Base-by-base conservation (phyloP, 2,888 invertebrate genomes). In the Cantharis rustica region DNA sequence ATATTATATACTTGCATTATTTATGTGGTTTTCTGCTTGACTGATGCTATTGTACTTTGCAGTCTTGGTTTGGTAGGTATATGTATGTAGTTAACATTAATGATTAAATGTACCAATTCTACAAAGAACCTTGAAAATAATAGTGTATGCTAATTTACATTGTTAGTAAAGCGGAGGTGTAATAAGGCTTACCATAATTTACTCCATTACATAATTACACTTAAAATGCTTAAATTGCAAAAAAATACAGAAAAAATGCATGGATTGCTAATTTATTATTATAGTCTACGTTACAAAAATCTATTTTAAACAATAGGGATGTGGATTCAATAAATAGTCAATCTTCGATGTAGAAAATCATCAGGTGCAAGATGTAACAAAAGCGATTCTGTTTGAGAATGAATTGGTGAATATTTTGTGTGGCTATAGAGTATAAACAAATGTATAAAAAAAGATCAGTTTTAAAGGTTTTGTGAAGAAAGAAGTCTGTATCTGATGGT, bases 51-150 rank as follows among this genome's bases (percentile, higher is more conserved):
- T 64, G 17, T 64, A 64, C 16, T 64, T 64, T 64, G 20, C 17
- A 20, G 16, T 64, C 64, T 64, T 64, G 20, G 11, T 64, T 64
- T 64, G 64, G 16, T 64, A 16, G 23, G 23, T 23, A 23, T 23
- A 17, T 1, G 16, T 10, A 13, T 13, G 13, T 64, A 20, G 9
- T 17, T 64, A 64, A 16, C 64, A 20, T 64, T 20, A 66, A 66
- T 26, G 71, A 47, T 68, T 72, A 72, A 66, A 66, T 68, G 72
- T 72, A 66, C 68, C 16, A 72, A 72, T 72, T 72, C 68, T 72
- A 61, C 3, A 17, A 64, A 31, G 23, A 11, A 23, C 72, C 72
- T 72, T 72, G 72, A 61, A 61, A 16, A 27, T 69, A 27, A 27
- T 27, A 69, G 31, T 69, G 26, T 31, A 69, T 31, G 27, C 10